phyloP scores from a whole-genome alignment of 2,888 invertebrate genomes.

The Cancer borealis region DNA sequence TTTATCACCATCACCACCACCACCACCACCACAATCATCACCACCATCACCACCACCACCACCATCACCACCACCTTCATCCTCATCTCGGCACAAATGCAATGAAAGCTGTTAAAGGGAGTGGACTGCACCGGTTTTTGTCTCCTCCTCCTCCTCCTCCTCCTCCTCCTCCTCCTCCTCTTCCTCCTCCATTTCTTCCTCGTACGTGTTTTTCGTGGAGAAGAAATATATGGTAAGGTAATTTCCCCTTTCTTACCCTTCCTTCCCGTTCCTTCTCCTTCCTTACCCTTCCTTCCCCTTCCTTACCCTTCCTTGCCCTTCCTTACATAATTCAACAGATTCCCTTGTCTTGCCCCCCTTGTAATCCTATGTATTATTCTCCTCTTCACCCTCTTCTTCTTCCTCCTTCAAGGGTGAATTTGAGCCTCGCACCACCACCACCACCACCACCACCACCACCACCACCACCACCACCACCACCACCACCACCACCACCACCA shows the following conservation, averaged over 20 bases:
- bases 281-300: too few species aligned
- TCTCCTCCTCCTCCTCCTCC: neutral
- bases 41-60: neutral
- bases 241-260: too few species aligned
- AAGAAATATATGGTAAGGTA: too few species aligned
- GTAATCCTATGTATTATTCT: too few species aligned
- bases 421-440: neutral
- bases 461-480: too few species aligned
- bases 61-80: neutral
- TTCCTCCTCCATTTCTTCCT: neutral
- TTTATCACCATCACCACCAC: neutral
- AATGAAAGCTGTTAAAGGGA: too few species aligned
- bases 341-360: too few species aligned
- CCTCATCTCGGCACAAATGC: neutral
- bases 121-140: neutral
- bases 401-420: neutral
- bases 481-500: neutral
- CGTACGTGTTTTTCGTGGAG: too few species aligned
- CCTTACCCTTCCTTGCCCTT: too few species aligned
- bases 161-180: conserved; percentile 8
- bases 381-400: neutral
- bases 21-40: neutral
- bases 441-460: too few species aligned
- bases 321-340: too few species aligned
- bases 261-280: too few species aligned